phyloP scores from a whole-genome alignment of 1,140 invertebrate species.

The Zaprionus vittiger region DNA sequence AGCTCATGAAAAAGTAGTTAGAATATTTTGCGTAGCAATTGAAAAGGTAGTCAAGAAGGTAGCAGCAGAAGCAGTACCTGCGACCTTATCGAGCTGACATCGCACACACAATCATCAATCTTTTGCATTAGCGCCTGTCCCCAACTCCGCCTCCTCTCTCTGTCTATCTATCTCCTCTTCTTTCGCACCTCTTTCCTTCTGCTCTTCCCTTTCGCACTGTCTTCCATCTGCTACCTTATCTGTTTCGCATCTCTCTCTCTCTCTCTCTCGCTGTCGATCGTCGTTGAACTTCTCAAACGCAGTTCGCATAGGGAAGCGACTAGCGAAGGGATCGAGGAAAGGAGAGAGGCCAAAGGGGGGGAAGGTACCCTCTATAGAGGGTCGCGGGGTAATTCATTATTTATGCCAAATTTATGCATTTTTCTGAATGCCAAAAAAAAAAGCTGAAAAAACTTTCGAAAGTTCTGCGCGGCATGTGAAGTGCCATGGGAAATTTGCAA shows the following conservation, averaged over 20 bases:
- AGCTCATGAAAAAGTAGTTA: no score
- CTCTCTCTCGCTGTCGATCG: not conserved
- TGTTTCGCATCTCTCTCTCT: not conserved
- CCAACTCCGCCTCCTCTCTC: not conserved
- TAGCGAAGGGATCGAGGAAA: not conserved
- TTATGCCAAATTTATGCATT: slow-evolving; percentile 50
- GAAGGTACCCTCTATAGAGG: not conserved
- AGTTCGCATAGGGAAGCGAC: not conserved
- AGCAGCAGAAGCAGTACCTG: no score
- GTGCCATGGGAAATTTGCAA: slow-evolving; percentile 49
- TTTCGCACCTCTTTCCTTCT: not conserved
- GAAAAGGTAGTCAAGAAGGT: no score
- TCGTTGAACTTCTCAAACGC: slow-evolving; percentile 14
- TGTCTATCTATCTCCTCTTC: not conserved
- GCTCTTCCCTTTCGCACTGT: not conserved
- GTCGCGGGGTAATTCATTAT: slow-evolving; percentile 19
- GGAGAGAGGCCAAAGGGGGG: not conserved
- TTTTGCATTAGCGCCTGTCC: slow-evolving; percentile 30
- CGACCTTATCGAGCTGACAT: no score
- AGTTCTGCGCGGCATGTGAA: slow-evolving; percentile 32
- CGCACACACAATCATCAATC: not conserved
- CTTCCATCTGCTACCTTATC: slow-evolving; percentile 3
- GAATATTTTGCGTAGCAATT: no score
- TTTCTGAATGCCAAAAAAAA: slow-evolving; percentile 18
- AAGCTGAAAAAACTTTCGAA: slow-evolving; percentile 43